Evolutionary conservation across 2,113 vertebrate genomes (phyloP).

Genomic region (Alaudala cheleensis): DNA sequence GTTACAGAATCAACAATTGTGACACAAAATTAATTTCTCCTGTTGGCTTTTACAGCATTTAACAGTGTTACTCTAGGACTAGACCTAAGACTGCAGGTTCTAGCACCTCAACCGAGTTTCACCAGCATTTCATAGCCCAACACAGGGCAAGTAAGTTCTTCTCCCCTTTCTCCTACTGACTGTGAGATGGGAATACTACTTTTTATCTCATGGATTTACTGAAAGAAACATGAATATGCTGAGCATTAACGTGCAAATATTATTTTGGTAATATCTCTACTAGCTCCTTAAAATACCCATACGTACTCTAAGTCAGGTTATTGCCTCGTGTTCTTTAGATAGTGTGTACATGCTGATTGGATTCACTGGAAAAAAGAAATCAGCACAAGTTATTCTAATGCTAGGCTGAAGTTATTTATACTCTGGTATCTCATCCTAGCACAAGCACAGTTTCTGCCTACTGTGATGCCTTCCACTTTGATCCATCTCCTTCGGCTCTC

Average conservation of each 20-base stretch:
- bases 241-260: neutral
- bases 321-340: neutral
- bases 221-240: neutral
- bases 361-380: neutral
- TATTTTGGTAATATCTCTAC: neutral
- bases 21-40: neutral
- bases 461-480: conserved; percentile 16
- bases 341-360: neutral
- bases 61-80: neutral
- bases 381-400: neutral
- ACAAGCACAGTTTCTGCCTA: neutral
- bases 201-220: neutral
- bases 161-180: neutral
- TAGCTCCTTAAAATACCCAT: neutral
- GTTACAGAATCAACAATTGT: neutral
- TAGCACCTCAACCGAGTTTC: neutral
- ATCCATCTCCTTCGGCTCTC: neutral
- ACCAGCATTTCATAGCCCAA: neutral
- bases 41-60: neutral
- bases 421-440: neutral
- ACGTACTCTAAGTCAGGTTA: neutral
- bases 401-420: neutral
- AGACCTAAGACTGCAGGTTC: neutral
- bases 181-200: neutral
- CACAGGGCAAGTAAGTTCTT: neutral